Evolutionary conservation across 2,797 vertebrate genomes (phyloP), one percentile per base, ranked within the genome.

Genomic region (Fratercula arctica): DNA sequence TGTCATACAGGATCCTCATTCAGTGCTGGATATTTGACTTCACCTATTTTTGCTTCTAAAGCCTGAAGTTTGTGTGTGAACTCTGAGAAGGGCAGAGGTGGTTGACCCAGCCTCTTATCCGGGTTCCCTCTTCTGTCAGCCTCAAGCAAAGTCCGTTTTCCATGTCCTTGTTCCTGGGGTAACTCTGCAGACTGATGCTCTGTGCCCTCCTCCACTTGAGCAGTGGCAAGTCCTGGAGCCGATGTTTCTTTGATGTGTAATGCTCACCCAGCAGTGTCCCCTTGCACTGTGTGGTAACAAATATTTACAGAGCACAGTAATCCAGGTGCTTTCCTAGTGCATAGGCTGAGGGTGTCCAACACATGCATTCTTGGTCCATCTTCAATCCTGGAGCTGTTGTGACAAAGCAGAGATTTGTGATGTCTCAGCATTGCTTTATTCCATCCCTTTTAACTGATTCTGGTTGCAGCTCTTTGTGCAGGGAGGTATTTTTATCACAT

Each of bases 401-500:
- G 60, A 81, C 86, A 74, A 48, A 79, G 74, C 66, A 61, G 72
- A 59, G 53, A 31, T 91, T 57, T 92, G 54, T 72, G 64, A 53
- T 91, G 41, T 75, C 73, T 87, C 82, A 16, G 41, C 73, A 33
- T 75, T 20, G 8, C 77, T 83, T 89, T 68, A 46, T 85, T 75
- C 57, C 13, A 25, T 77, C 57, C 45, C 41, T 93, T 92, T 77
- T 45, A 64, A 83, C 37, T 50, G 19, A 15, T 80, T 83, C 75
- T 77, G 50, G 26, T 85, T 56, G 78, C 56, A 82, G 56, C 18
- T 20, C 41, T 83, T 35, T 41, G 45, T 74, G 39, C 13, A 5
- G 81, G 66, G 75, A 95, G 61, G 46, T 72, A 15, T 76, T 91
- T 79, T 79, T 72, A 69, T 85, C 93, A 95, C 61, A 72, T 70